Conservation (phyloP, 2,113 vertebrate species). For the Strigops habroptila region DNA sequence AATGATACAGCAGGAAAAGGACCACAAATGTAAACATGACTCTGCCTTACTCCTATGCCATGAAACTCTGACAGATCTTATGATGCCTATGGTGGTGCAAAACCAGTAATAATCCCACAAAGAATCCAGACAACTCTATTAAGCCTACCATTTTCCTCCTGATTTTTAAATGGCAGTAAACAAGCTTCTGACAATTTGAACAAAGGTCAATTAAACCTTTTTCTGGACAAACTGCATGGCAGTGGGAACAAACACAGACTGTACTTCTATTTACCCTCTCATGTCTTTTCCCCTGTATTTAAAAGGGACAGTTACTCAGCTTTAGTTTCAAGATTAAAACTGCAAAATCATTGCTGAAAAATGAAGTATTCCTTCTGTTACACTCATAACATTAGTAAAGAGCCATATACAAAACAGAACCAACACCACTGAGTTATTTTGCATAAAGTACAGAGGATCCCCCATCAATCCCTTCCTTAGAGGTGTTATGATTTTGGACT, state of each 20-base stretch:
- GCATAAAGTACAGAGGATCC: background rate
- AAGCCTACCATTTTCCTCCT: background rate
- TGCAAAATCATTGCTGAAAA: background rate
- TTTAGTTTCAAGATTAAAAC: background rate
- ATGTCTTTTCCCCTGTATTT: background rate
- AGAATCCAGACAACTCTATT: background rate
- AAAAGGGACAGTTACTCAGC: fast-evolving
- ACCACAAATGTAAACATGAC: background rate
- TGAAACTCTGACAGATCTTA: background rate
- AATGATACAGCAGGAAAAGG: background rate
- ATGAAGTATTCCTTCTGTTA: background rate
- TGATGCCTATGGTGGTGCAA: background rate
- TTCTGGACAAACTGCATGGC: background rate
- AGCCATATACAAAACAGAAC: background rate
- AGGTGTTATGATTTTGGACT: background rate
- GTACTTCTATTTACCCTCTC: background rate
- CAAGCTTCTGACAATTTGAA: background rate
- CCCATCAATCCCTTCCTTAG: background rate
- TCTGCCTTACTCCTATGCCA: background rate
- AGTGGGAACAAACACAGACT: background rate
- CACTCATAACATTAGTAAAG: background rate
- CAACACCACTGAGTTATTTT: background rate
- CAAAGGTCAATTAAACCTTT: background rate
- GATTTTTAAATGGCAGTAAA: background rate
- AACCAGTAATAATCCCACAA: background rate